Percentiles rank a stretch among this genome's conserved stretches.
Conservation (phyloP, 2,888 invertebrate species). For the Netelia fuscicornis region DNA sequence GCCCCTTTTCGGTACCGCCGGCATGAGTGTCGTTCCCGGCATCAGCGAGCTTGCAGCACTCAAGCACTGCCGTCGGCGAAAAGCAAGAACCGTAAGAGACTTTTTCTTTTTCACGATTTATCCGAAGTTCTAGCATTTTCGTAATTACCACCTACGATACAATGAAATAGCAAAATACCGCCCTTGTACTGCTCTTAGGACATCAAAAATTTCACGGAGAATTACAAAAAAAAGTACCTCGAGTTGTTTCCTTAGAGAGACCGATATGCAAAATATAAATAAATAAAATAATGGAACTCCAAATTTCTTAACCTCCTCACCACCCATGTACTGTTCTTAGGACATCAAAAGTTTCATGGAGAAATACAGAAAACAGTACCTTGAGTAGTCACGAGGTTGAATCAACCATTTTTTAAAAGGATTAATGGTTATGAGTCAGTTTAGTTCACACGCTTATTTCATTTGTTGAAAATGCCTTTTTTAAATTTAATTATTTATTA, state of each 20-base stretch:
- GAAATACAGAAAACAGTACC: too few species aligned
- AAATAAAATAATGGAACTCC: too few species aligned
- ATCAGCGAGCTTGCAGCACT: conserved; percentile 87
- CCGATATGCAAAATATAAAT: too few species aligned
- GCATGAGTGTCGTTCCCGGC: conserved; percentile 86
- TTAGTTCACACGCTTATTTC: neutral
- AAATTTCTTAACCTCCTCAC: too few species aligned
- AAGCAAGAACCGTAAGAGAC: conserved; percentile 94
- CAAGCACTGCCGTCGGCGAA: conserved; percentile 97
- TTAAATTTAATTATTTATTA: neutral
- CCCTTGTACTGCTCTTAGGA: too few species aligned
- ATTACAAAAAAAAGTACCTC: too few species aligned
- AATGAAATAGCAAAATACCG: neutral
- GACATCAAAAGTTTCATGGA: too few species aligned
- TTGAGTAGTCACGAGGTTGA: neutral
- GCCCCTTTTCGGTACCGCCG: conserved; percentile 88
- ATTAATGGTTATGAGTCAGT: too few species aligned
- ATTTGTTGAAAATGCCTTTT: neutral
- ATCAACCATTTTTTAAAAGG: neutral
- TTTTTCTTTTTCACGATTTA: conserved; percentile 1
- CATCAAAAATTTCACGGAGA: too few species aligned
- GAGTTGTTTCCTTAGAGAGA: too few species aligned
- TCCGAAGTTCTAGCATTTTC: neutral
- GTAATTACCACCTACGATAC: neutral
- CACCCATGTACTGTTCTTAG: too few species aligned